These are phyloP conservation scores for Epinotia ramella DNA, from an alignment of 2,888 invertebrate genomes.

Conservation along the genomic window DNA sequence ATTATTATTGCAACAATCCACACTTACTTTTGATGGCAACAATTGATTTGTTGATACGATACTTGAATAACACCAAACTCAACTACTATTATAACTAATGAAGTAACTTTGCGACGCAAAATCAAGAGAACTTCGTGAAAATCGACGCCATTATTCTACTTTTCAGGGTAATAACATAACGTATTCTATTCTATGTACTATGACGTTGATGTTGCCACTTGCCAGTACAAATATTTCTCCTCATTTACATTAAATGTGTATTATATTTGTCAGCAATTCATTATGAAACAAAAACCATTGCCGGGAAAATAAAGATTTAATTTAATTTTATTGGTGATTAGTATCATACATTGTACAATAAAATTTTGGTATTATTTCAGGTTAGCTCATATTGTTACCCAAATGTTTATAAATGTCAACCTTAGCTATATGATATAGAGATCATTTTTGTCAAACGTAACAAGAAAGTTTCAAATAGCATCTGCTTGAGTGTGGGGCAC, in stretches of 20 bases:
- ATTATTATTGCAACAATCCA: constrained; percentile 79
- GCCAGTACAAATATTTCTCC: constrained; percentile 45
- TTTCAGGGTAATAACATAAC: constrained; percentile 38
- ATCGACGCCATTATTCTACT: constrained; percentile 47
- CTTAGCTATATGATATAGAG: background rate
- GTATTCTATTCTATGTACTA: constrained; percentile 25
- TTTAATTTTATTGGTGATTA: background rate
- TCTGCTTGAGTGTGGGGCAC: constrained; percentile 21
- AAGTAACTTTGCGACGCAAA: constrained; percentile 1
- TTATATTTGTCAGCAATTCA: background rate
- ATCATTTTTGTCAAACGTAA: background rate
- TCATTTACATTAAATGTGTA: background rate
- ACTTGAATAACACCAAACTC: constrained; percentile 22
- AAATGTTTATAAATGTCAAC: background rate
- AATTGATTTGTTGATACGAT: constrained; percentile 54
- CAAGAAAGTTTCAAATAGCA: background rate
- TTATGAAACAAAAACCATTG: background rate
- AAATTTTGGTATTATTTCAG: background rate
- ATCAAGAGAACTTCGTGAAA: constrained; percentile 16
- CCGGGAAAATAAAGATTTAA: background rate
- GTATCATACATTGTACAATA: background rate
- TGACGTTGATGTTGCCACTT: constrained; percentile 51
- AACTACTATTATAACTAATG: constrained; percentile 23
- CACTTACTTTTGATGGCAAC: constrained; percentile 79
- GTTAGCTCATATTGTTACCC: background rate